Percentiles rank a stretch among this genome's conserved stretches.
phyloP scores from a whole-genome alignment of 2,797 vertebrate genomes.

The Chlorospingus semifuscus region DNA sequence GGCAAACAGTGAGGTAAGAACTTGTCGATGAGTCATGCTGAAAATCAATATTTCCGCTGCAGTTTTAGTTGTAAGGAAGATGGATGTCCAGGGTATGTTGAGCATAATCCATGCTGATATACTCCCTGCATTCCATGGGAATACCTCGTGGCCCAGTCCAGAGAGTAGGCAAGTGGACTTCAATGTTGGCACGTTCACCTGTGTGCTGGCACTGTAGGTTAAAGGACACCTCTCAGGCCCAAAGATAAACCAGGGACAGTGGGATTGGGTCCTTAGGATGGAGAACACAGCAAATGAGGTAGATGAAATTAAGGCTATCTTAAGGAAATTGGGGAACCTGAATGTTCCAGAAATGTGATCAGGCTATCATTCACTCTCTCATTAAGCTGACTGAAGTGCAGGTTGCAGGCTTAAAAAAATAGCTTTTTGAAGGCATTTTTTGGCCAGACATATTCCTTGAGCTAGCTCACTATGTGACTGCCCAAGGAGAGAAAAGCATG shows the following conservation, averaged over 20 bases:
- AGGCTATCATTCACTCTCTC: not conserved
- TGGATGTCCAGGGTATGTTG: not conserved
- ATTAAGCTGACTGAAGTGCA: not conserved
- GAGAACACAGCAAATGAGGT: not conserved
- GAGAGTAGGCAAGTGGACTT: not conserved
- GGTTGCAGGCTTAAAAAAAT: not conserved
- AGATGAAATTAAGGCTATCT: not conserved
- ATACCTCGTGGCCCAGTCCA: not conserved
- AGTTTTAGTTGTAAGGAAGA: not conserved
- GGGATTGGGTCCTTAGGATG: not conserved
- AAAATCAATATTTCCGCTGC: not conserved
- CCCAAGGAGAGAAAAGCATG: not conserved
- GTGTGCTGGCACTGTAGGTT: not conserved
- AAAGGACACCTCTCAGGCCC: not conserved
- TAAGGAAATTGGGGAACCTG: not conserved
- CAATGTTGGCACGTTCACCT: not conserved
- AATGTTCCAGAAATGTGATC: not conserved
- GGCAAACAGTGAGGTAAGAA: not conserved
- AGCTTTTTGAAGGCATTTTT: not conserved
- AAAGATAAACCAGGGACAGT: not conserved
- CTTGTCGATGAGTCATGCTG: not conserved
- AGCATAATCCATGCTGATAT: not conserved
- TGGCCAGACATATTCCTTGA: not conserved
- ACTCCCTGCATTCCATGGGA: accelerated
- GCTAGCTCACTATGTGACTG: not conserved